Evolutionary conservation across 1,140 invertebrate genomes (phyloP), one percentile per base, ranked within the genome.

Genomic region (Drosophila sturtevanti): DNA sequence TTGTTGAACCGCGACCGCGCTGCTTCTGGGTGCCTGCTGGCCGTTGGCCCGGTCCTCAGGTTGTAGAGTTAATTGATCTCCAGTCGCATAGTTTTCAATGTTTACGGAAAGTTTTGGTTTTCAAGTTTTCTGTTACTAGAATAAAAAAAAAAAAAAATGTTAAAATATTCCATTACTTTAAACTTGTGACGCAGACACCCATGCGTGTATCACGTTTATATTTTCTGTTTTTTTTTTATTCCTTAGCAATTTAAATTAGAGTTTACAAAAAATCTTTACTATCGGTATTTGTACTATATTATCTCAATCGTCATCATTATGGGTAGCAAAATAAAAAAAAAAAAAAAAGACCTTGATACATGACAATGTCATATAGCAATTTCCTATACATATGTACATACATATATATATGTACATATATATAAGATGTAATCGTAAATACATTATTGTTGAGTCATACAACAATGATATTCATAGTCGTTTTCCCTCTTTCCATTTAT

Each of bases 401-500:
- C n/a, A n/a, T n/a, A n/a, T n/a, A n/a, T n/a, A n/a, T n/a, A n/a
- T n/a, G n/a, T n/a, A n/a, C n/a, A n/a, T n/a, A n/a, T n/a, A n/a
- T n/a, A n/a, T n/a, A 18, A 58, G 9, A 34, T 27, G 14, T 58
- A 44, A 7, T 18, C 37, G 27, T 1, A 52, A n/a, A 38, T 10
- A 21, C 22, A 24, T 38, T 58, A 21, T 11, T 38, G 63, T 66
- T 66, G 27, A 63, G 11, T 64, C 54, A 60, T 31, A 38, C 11
- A 12, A 34, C 1, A 48, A 48, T 48, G 41, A 48, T 60, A 60
- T 52, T 51, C 12, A 66, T 67, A 27, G 41, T 70, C 34, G 21
- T 63, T 58, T 55, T 65, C 38, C 9, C 22, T 58, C 24, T 72
- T 41, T 70, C 51, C 55, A 21, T 27, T 44, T 22, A 70, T 73